Conservation (phyloP, 2,797 vertebrate genomes). For the Sphenopsis melanotis region DNA sequence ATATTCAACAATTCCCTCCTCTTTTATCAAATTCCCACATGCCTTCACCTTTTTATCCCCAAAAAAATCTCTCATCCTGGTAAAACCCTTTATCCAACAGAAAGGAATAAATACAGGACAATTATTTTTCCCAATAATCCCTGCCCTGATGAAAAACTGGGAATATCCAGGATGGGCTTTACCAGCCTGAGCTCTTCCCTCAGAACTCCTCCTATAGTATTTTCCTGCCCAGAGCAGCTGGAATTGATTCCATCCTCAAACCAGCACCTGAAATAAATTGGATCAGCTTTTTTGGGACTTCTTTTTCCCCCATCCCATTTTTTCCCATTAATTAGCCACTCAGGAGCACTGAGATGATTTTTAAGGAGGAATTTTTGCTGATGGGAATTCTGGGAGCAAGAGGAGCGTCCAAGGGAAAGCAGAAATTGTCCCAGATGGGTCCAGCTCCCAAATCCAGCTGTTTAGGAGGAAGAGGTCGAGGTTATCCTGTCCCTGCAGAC, state of each 20-base stretch:
- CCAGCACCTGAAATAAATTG: neutral
- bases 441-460: neutral
- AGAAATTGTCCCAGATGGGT: neutral
- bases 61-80: rapidly evolving
- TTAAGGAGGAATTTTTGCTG: neutral
- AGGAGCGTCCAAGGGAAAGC: neutral
- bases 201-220: rapidly evolving
- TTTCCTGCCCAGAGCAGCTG: neutral
- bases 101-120: neutral
- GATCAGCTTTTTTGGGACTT: neutral
- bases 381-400: neutral
- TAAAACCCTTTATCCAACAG: rapidly evolving
- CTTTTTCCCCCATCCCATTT: rapidly evolving
- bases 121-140: neutral
- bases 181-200: rapidly evolving
- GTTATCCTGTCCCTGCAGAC: neutral
- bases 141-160: rapidly evolving
- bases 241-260: neutral
- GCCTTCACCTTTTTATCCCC: neutral
- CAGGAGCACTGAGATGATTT: neutral
- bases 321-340: rapidly evolving
- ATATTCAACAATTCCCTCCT: neutral
- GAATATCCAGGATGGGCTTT: neutral
- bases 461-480: neutral
- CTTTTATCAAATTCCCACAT: rapidly evolving